These are phyloP conservation scores for Coccyzus lansbergi DNA, from an alignment of 2,797 vertebrate genomes.

Conservation along the genomic window DNA sequence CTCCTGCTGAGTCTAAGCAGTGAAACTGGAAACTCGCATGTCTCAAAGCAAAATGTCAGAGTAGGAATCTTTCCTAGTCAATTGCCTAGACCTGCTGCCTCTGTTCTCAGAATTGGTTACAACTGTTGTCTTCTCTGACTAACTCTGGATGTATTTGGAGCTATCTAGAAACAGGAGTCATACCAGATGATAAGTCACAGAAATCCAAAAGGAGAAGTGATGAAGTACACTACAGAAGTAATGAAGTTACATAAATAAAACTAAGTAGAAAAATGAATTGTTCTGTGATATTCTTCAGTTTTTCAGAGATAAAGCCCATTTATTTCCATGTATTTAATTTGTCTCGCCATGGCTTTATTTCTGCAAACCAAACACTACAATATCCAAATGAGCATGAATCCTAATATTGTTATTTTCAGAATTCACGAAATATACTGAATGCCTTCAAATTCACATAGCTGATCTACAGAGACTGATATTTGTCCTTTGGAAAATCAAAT, in stretches of 20 bases:
- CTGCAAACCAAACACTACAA: not conserved
- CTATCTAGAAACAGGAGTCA: not conserved
- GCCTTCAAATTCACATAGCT: not conserved
- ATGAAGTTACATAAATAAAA: not conserved
- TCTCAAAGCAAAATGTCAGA: not conserved
- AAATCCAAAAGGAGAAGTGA: not conserved
- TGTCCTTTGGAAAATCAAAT: not conserved
- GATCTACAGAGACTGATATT: not conserved
- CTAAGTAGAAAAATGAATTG: not conserved
- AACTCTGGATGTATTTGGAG: fast-evolving
- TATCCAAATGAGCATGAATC: not conserved
- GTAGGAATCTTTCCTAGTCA: not conserved
- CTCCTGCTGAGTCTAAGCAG: fast-evolving
- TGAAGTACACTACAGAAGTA: not conserved
- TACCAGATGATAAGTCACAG: not conserved
- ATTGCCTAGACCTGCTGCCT: not conserved
- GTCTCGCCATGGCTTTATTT: not conserved
- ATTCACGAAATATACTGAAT: not conserved
- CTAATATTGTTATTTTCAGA: not conserved
- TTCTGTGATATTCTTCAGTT: not conserved
- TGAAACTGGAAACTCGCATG: not conserved
- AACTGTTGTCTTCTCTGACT: not conserved
- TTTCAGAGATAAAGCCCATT: not conserved
- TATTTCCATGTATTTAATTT: not conserved
- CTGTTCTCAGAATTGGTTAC: not conserved